Evolutionary conservation across 2,888 invertebrate genomes (phyloP), one percentile per base, ranked within the genome.

Genomic region (Hirtodrosophila duncani): DNA sequence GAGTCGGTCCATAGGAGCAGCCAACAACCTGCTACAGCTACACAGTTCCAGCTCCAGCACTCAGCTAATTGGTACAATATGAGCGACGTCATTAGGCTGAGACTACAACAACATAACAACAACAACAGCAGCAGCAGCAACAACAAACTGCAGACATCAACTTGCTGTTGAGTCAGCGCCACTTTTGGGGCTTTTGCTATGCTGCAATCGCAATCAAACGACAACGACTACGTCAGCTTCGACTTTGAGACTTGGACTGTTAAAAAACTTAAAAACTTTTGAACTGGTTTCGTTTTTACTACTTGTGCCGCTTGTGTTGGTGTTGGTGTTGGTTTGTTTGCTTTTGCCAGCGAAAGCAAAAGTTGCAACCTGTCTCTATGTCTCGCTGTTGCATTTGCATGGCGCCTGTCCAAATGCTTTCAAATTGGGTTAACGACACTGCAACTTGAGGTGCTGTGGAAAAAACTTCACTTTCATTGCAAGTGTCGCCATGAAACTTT

Each of bases 381-480:
- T 63, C 52, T 58, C 63, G 30, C 30, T 57, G 45, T 51, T 63
- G 66, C 74, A 81, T 67, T 74, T 81, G 66, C 60, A 74, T 74
- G 70, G 56, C 56, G 55, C 59, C 57, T 74, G 70, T 45, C 81
- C 75, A 81, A 72, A 72, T 63, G 69, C 81, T 81, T 63, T 66
- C 79, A 80, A 77, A 80, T 80, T 80, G 82, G 80, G 80, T 83
- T 82, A 80, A 81, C 82, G 80, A 83, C 80, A 80, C 82, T 75
- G 70, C 67, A 81, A 70, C 79, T 78, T 57, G 43, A n/a, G n/a
- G n/a, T n/a, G n/a, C n/a, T 56, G 52, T 48, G 36, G 41, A 63
- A 46, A 27, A 53, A 31, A 26, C 41, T 36, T 46, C 72, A 72
- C 68, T 77, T 77, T 71, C 72, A 63, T 62, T 57, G 63, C 75